Percentiles rank a stretch among this genome's conserved stretches.
These are phyloP conservation scores for Rhynchonycteris naso DNA, from an alignment of 2,797 vertebrate genomes.

Conservation along the genomic window DNA sequence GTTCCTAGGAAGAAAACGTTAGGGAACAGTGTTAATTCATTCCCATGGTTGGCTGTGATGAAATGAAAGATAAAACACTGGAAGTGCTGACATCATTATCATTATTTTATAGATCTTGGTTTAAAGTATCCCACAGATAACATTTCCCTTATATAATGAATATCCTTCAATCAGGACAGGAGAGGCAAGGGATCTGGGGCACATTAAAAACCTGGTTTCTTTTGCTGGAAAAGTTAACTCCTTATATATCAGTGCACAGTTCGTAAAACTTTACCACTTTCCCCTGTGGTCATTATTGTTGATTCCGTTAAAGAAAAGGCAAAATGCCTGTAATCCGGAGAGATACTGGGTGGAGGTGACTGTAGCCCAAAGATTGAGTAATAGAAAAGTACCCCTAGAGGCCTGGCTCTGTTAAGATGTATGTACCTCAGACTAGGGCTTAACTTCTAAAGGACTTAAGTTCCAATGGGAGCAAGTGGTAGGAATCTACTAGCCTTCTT, in stretches of 20 bases:
- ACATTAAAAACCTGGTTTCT: slow-evolving; percentile 66
- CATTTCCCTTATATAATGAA: slow-evolving; percentile 62
- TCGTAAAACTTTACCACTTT: neutral
- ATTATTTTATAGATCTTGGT: slow-evolving; percentile 51
- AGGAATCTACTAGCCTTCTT: neutral
- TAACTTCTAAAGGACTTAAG: neutral
- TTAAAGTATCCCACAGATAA: slow-evolving; percentile 57
- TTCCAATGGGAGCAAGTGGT: neutral
- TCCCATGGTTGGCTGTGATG: neutral
- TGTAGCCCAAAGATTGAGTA: neutral
- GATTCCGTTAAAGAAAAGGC: neutral
- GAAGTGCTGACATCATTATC: slow-evolving; percentile 13
- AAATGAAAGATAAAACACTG: neutral
- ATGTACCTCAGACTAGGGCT: neutral
- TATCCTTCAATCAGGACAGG: slow-evolving; percentile 43
- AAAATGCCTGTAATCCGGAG: neutral
- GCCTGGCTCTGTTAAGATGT: neutral
- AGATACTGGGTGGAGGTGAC: neutral
- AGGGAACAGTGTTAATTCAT: neutral
- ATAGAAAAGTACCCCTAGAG: neutral
- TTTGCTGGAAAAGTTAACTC: slow-evolving; percentile 48
- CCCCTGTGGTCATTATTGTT: neutral
- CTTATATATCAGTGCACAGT: neutral
- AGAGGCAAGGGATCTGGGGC: slow-evolving; percentile 56
- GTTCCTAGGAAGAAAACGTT: slow-evolving; percentile 5